phyloP scores from a whole-genome alignment of 2,113 vertebrate genomes.

The Syngnathus typhle region DNA sequence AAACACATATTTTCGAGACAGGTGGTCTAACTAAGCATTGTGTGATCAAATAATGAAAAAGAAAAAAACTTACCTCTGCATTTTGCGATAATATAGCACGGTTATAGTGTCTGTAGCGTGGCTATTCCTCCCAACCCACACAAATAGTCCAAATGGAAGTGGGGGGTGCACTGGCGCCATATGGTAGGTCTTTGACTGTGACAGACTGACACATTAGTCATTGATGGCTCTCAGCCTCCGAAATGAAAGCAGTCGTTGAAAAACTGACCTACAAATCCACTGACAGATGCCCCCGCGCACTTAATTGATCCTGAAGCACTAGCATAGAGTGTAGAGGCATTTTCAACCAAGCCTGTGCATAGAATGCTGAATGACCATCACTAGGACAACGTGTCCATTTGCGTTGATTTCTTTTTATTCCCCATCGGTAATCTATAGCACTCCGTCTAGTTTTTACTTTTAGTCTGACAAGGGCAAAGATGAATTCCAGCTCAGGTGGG shows the following conservation, averaged over 20 bases:
- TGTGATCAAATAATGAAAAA: neutral
- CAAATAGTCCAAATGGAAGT: slow-evolving; percentile 47
- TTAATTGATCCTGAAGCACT: slow-evolving; percentile 40
- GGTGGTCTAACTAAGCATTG: neutral
- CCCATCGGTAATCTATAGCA: neutral
- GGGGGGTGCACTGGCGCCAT: slow-evolving; percentile 42
- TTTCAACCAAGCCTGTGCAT: neutral
- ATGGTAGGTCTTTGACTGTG: slow-evolving; percentile 65
- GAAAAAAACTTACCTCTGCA: neutral
- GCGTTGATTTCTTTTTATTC: neutral
- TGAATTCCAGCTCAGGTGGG: slow-evolving; percentile 26
- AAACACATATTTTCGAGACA: neutral
- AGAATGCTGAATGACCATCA: neutral
- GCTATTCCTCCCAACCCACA: slow-evolving; percentile 42
- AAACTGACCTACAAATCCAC: slow-evolving; percentile 56
- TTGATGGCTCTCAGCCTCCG: slow-evolving; percentile 62
- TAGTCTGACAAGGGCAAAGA: slow-evolving; percentile 12
- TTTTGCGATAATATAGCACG: neutral
- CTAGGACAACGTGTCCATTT: neutral
- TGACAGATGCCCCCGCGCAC: slow-evolving; percentile 23
- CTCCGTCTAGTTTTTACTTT: slow-evolving; percentile 4
- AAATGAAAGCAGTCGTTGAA: slow-evolving; percentile 61
- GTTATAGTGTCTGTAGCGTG: slow-evolving; percentile 37
- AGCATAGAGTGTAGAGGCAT: neutral
- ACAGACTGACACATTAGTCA: slow-evolving; percentile 71